Evolutionary conservation across 2,113 vertebrate genomes (phyloP).

Genomic region (Poeciliopsis prolifica): DNA sequence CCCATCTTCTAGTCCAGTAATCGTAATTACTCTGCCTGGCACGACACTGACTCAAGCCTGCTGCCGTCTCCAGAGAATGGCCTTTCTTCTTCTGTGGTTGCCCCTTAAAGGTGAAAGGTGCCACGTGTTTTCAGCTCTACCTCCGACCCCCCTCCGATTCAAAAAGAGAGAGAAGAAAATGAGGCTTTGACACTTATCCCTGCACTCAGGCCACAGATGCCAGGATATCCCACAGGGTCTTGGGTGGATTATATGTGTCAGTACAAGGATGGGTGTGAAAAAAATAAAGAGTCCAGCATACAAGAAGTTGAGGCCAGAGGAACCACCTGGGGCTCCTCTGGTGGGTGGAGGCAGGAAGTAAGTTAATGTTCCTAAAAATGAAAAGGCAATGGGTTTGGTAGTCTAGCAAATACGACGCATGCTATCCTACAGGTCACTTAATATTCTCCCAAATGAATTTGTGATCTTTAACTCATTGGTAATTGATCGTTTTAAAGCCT

Average conservation of each 20-base stretch:
- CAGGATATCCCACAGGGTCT: constrained; percentile 42
- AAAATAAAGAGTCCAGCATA: constrained; percentile 57
- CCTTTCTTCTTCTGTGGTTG: constrained; percentile 21
- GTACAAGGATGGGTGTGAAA: constrained; percentile 23
- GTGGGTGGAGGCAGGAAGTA: constrained; percentile 75
- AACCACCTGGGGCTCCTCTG: constrained; percentile 61
- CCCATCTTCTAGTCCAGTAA: constrained; percentile 13
- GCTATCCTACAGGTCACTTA: not conserved
- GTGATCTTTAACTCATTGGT: not conserved
- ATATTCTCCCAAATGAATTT: not conserved
- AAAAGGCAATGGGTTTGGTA: not conserved
- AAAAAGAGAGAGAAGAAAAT: constrained; percentile 49
- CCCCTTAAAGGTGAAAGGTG: constrained; percentile 71
- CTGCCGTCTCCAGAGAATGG: constrained; percentile 20
- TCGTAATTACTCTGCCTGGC: constrained; percentile 31
- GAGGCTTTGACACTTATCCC: constrained; percentile 53
- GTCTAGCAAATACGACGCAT: not conserved
- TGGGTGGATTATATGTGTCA: constrained; percentile 20
- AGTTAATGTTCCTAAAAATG: constrained; percentile 52
- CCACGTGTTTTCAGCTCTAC: constrained; percentile 69
- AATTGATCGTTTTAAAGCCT: not conserved
- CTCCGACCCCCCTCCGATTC: constrained; percentile 33
- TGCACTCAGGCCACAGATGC: constrained; percentile 29
- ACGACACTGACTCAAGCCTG: constrained; percentile 58
- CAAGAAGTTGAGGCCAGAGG: constrained; percentile 54